These are phyloP conservation scores for Lucilia sericata DNA, from an alignment of 1,140 invertebrate genomes.

Conservation along the genomic window DNA sequence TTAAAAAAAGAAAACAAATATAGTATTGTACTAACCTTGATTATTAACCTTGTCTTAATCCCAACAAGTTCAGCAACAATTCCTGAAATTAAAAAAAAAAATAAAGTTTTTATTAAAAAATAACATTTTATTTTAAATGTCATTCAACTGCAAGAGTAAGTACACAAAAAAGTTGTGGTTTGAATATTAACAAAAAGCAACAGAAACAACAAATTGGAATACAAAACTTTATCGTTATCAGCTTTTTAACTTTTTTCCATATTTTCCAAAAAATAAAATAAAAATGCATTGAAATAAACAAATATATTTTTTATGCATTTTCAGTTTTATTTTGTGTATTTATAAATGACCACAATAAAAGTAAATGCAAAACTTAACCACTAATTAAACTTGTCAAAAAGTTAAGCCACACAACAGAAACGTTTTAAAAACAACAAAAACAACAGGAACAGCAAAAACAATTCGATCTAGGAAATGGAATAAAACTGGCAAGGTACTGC, in stretches of 20 bases:
- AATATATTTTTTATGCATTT: neutral
- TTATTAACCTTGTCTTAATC: neutral
- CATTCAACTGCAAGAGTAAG: neutral
- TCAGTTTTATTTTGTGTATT: neutral
- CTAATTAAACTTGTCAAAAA: conserved; percentile 21
- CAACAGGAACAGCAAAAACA: too few relatives aligned
- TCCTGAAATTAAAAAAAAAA: neutral
- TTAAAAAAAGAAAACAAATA: too few relatives aligned
- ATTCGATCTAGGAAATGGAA: too few relatives aligned
- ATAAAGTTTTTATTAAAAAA: neutral
- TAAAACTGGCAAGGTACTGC: too few relatives aligned
- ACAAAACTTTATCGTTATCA: neutral
- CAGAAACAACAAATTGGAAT: neutral
- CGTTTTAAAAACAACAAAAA: neutral
- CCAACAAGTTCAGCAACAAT: neutral
- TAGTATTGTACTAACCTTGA: neutral
- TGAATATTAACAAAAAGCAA: neutral
- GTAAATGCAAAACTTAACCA: conserved; percentile 6
- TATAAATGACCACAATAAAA: neutral
- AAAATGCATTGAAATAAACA: neutral
- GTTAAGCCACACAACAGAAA: neutral
- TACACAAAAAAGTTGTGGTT: neutral
- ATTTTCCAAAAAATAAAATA: neutral
- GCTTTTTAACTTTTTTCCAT: neutral
- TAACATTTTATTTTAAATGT: neutral